phyloP scores from a whole-genome alignment of 2,113 vertebrate genomes.

The Cochlearius cochlearius region DNA sequence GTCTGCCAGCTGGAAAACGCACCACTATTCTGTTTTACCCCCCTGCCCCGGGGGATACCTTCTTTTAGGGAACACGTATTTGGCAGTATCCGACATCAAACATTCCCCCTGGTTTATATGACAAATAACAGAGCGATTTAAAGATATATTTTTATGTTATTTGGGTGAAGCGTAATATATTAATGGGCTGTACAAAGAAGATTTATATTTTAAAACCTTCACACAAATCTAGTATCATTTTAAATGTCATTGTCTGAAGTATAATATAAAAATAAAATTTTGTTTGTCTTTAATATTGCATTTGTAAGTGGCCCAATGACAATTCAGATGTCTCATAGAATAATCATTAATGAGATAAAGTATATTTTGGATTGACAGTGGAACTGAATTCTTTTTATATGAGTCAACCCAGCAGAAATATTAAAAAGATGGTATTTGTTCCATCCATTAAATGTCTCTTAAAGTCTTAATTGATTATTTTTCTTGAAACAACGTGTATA shows the following conservation, averaged over 20 bases:
- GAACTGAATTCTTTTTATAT: conserved; percentile 74
- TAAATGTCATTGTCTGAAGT: conserved; percentile 54
- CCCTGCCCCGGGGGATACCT: not conserved
- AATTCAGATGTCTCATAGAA: conserved; percentile 56
- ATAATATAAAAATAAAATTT: conserved; percentile 49
- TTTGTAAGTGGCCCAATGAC: conserved; percentile 60
- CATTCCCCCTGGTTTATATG: conserved; percentile 41
- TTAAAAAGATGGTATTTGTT: conserved; percentile 51
- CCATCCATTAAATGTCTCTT: conserved; percentile 44
- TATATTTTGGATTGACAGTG: conserved; percentile 72
- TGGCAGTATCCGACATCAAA: not conserved
- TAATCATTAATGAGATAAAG: conserved; percentile 53
- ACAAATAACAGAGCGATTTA: conserved; percentile 40
- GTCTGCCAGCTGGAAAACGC: not conserved
- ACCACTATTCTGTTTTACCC: conserved; percentile 40
- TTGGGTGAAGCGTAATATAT: conserved; percentile 54
- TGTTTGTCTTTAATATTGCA: conserved; percentile 62
- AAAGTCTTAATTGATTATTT: conserved; percentile 71
- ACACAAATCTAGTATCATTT: conserved; percentile 45
- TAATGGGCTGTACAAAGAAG: conserved; percentile 64
- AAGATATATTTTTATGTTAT: conserved; percentile 50
- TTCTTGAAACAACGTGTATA: conserved; percentile 70
- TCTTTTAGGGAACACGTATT: conserved; percentile 44
- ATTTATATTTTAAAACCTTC: conserved; percentile 63
- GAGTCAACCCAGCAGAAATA: conserved; percentile 65